Conservation (phyloP, 2,888 invertebrate genomes). For the Carterocephalus palaemon region DNA sequence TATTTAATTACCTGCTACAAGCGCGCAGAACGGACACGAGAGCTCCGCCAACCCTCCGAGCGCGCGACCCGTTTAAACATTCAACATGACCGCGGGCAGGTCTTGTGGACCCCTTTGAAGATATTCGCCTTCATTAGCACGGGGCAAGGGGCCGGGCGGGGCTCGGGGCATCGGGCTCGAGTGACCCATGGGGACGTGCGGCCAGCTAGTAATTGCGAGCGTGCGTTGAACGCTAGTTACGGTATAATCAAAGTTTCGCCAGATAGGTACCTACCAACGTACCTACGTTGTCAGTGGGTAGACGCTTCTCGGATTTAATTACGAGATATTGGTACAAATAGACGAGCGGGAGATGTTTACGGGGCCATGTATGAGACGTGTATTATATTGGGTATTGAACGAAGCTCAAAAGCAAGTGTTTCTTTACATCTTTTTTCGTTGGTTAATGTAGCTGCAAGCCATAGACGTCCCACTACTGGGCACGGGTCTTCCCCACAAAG, state of each 20-base stretch:
- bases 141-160: constrained; percentile 33
- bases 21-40: constrained; percentile 17
- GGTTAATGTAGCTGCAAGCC: too few species aligned
- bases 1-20: constrained; percentile 25
- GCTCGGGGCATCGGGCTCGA: constrained; percentile 33
- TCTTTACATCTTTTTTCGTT: too few species aligned
- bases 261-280: too few species aligned
- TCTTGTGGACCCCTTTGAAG: constrained; percentile 67
- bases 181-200: constrained; percentile 53
- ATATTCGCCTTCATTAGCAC: constrained; percentile 74
- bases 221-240: constrained; percentile 21
- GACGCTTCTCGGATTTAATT: constrained; percentile 16
- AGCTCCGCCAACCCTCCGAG: constrained; percentile 33
- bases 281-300: too few species aligned
- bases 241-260: constrained; percentile 21
- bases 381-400: too few species aligned
- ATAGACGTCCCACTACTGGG: too few species aligned
- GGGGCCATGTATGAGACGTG: too few species aligned
- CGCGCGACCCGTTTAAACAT: constrained; percentile 65
- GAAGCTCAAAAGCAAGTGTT: too few species aligned
- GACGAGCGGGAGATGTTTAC: background rate
- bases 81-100: constrained; percentile 66
- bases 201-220: constrained; percentile 33
- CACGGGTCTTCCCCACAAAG: too few species aligned
- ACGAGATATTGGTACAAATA: constrained; percentile 9